phyloP scores from a whole-genome alignment of 2,797 vertebrate species.

The Emydoidea blandingii region DNA sequence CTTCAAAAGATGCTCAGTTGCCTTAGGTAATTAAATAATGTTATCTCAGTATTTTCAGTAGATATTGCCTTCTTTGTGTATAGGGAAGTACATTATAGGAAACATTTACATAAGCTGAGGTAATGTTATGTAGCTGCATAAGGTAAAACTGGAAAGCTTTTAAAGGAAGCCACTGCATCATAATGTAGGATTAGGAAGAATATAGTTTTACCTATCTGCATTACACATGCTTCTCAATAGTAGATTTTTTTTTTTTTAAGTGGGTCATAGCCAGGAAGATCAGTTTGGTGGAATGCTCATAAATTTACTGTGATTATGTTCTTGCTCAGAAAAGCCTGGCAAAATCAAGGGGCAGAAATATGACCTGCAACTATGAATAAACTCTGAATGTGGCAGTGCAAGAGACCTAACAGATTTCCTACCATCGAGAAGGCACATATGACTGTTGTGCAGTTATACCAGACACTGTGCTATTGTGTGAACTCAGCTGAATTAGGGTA shows the following conservation, averaged over 20 bases:
- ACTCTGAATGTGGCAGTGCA: slow-evolving; percentile 35
- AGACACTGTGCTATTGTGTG: slow-evolving; percentile 54
- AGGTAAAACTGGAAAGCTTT: neutral
- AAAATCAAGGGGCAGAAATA: slow-evolving; percentile 28
- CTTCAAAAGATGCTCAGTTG: neutral
- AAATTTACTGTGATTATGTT: slow-evolving; percentile 37
- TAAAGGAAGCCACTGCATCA: neutral
- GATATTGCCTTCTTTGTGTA: neutral
- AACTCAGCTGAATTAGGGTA: slow-evolving; percentile 31
- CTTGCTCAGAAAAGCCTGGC: neutral
- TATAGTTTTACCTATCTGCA: neutral
- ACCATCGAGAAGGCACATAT: slow-evolving; percentile 32
- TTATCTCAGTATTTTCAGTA: neutral
- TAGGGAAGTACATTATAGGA: neutral
- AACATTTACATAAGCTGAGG: neutral
- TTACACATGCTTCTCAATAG: slow-evolving; percentile 9
- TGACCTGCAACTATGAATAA: slow-evolving; percentile 59
- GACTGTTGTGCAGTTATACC: slow-evolving; percentile 62
- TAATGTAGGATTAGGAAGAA: slow-evolving; percentile 18
- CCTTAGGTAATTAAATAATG: neutral
- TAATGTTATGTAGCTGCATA: neutral
- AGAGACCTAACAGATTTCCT: slow-evolving; percentile 44
- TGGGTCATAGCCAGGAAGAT: slow-evolving; percentile 49
- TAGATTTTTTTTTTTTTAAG: slow-evolving; percentile 21
- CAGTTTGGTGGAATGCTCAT: slow-evolving; percentile 13